Conservation (phyloP, 2,113 vertebrate species). For the Hippocampus comes region DNA sequence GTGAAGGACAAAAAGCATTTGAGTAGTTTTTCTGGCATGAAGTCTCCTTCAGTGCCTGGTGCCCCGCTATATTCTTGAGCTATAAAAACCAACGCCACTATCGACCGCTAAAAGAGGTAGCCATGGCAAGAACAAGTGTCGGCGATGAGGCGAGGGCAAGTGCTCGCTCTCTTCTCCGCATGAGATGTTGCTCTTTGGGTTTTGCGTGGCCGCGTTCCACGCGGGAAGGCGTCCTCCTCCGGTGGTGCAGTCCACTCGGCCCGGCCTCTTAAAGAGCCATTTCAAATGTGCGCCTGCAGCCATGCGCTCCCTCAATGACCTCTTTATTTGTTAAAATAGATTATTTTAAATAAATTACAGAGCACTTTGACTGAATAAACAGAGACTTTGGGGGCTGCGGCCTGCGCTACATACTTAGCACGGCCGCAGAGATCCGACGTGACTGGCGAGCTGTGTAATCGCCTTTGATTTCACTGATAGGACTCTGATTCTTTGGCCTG, state of each 20-base stretch:
- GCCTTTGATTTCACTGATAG: constrained; percentile 87
- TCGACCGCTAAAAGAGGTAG: background rate
- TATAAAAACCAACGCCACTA: background rate
- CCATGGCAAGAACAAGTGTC: background rate
- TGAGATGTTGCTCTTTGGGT: constrained; percentile 73
- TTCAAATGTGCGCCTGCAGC: constrained; percentile 86
- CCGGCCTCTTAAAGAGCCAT: constrained; percentile 82
- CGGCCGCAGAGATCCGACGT: constrained; percentile 91
- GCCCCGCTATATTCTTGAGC: background rate
- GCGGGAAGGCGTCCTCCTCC: constrained; percentile 62
- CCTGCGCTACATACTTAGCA: constrained; percentile 85
- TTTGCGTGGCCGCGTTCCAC: constrained; percentile 52
- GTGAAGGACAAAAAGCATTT: no score
- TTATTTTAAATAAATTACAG: constrained; percentile 99
- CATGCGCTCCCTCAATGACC: constrained; percentile 86
- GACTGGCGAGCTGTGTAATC: constrained; percentile 84
- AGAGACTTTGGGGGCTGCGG: constrained; percentile 90
- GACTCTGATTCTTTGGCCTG: constrained; percentile 76
- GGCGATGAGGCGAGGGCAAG: constrained; percentile 48
- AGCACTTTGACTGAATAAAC: constrained; percentile 99
- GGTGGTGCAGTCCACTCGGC: constrained; percentile 74
- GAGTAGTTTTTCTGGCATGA: background rate
- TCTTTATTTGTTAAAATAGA: constrained; percentile 99
- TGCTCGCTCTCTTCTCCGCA: constrained; percentile 29
- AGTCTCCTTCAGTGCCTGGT: background rate